phyloP scores from a whole-genome alignment of 37 sponge, comb jelly and placozoan genomes.

The Cliona cf. orientalis region DNA sequence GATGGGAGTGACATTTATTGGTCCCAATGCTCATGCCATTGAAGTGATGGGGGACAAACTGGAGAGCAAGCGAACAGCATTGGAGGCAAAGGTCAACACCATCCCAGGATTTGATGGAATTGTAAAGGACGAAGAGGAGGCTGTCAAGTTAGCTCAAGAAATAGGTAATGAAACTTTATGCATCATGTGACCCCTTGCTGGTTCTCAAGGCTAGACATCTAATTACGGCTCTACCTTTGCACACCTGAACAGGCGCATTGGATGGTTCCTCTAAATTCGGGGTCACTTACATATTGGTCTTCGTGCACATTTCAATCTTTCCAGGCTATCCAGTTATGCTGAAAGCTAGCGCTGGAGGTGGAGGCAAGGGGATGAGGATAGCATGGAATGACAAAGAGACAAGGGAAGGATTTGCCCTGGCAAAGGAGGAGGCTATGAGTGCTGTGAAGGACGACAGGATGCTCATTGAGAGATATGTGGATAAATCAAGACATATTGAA shows the following conservation, averaged over 20 bases:
- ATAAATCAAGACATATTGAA: slow-evolving; percentile 95
- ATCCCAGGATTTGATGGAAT: slow-evolving; percentile 98
- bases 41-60: slow-evolving; percentile 98
- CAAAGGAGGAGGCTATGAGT: slow-evolving; percentile 89
- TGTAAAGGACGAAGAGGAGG: slow-evolving; percentile 89
- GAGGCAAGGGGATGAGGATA: slow-evolving; percentile 99
- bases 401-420: slow-evolving; percentile 67
- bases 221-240: no score
- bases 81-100: slow-evolving; percentile 84
- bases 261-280: no score
- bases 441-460: slow-evolving; percentile 95
- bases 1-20: slow-evolving; percentile 88
- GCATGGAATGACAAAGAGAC: slow-evolving; percentile 90
- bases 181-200: no score
- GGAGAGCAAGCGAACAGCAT: slow-evolving; percentile 91
- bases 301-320: not conserved
- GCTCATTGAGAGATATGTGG: slow-evolving; percentile 95
- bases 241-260: no score
- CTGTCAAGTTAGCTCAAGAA: slow-evolving; percentile 85
- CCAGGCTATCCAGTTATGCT: slow-evolving; percentile 98
- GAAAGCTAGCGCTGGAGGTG: slow-evolving; percentile 99
- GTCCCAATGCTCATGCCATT: slow-evolving; percentile 88
- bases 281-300: no score
- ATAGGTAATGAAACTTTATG: no score
- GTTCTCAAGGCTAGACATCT: no score